Percentiles rank a stretch among this genome's conserved stretches.
Evolutionary conservation across 1,140 invertebrate species (phyloP).

Genomic region (Drosophila tani): DNA sequence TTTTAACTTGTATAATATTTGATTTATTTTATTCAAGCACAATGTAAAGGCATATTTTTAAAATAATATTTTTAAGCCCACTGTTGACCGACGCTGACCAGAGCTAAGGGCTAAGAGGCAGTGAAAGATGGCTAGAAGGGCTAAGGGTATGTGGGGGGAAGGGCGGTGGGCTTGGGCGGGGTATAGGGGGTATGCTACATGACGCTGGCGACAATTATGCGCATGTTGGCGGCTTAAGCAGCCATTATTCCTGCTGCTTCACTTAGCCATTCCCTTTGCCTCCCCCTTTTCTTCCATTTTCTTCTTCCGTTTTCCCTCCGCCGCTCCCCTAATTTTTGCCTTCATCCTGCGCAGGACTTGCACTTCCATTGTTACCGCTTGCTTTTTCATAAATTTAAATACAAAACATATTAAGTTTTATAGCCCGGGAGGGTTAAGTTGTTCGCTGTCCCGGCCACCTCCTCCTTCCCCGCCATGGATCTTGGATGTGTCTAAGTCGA

Average conservation of each 20-base stretch:
- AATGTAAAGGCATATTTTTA: no score
- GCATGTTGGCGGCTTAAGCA: slow-evolving; percentile 82
- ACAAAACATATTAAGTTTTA: slow-evolving; percentile 84
- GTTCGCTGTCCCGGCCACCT: slow-evolving; percentile 24
- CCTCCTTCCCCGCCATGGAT: neutral
- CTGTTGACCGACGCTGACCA: slow-evolving; percentile 30
- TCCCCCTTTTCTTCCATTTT: neutral
- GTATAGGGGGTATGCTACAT: neutral
- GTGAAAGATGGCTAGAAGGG: neutral
- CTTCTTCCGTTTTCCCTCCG: neutral
- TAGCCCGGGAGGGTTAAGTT: slow-evolving; percentile 74
- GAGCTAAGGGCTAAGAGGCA: neutral
- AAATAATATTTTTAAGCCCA: neutral
- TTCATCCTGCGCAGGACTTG: slow-evolving; percentile 27
- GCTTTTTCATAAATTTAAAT: slow-evolving; percentile 82
- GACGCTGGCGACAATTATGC: slow-evolving; percentile 76
- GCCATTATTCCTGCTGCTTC: slow-evolving; percentile 71
- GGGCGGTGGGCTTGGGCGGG: neutral
- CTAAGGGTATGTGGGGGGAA: neutral
- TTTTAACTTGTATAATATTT: neutral
- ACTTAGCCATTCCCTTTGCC: slow-evolving; percentile 25
- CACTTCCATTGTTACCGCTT: slow-evolving; percentile 54
- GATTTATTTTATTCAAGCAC: neutral
- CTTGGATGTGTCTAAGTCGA: slow-evolving; percentile 20
- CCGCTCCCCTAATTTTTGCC: slow-evolving; percentile 28